phyloP scores from a whole-genome alignment of 2,888 invertebrate species.

The Calliphora vomitoria region DNA sequence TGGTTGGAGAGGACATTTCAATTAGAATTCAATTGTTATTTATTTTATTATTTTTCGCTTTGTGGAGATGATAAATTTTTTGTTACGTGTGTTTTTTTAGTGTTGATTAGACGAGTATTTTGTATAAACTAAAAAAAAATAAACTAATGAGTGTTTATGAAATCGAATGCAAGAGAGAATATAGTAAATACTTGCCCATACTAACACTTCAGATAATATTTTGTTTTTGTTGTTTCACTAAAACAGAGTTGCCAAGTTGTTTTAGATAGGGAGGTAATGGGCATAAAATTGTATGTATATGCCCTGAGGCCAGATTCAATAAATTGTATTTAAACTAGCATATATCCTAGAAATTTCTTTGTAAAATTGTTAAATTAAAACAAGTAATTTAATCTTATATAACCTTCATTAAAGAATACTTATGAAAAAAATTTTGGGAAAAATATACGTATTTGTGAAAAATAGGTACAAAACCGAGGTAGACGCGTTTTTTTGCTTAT shows the following conservation, averaged over 20 bases:
- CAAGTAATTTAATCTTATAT: too few relatives aligned
- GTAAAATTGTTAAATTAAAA: too few relatives aligned
- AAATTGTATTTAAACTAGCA: too few relatives aligned
- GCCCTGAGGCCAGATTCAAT: too few relatives aligned
- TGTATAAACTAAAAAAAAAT: conserved; percentile 53
- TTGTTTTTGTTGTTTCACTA: neutral
- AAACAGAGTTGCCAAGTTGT: conserved; percentile 25
- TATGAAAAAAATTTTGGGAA: too few relatives aligned
- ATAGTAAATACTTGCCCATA: neutral
- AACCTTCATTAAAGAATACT: too few relatives aligned
- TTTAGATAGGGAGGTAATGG: neutral
- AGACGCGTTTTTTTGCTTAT: too few relatives aligned
- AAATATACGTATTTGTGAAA: too few relatives aligned
- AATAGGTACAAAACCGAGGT: too few relatives aligned
- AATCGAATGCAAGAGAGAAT: conserved; percentile 25
- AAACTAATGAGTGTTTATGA: conserved; percentile 25
- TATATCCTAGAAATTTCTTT: too few relatives aligned
- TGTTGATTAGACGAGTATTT: conserved; percentile 48
- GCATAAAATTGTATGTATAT: too few relatives aligned
- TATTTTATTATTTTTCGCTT: conserved; percentile 17
- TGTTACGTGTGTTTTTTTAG: conserved; percentile 23
- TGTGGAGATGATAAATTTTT: conserved; percentile 1
- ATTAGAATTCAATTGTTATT: conserved; percentile 33
- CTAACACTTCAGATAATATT: neutral
- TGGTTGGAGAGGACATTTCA: conserved; percentile 71